Evolutionary conservation across 2,113 vertebrate genomes (phyloP).

Genomic region (Leuciscus idus): DNA sequence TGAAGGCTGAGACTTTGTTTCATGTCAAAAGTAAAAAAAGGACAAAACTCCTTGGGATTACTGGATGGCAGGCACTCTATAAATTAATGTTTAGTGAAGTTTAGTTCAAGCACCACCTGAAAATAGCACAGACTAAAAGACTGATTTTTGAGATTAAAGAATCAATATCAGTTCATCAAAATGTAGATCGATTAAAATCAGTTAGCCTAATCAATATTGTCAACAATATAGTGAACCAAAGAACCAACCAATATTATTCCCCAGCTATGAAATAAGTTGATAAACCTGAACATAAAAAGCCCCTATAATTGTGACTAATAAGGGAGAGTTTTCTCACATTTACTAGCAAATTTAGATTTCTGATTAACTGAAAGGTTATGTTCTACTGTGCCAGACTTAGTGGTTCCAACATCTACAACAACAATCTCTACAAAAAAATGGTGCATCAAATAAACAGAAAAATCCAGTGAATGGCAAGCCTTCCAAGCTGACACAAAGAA

Average conservation of each 20-base stretch:
- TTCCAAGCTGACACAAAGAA: slow-evolving; percentile 7
- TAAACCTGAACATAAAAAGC: not conserved
- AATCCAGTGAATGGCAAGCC: not conserved
- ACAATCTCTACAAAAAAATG: not conserved
- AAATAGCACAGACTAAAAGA: not conserved
- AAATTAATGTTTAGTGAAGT: no score
- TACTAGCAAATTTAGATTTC: not conserved
- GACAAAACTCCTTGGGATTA: not conserved
- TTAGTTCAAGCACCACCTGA: not conserved
- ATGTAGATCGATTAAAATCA: not conserved
- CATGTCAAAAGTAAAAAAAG: not conserved
- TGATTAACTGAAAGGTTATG: not conserved
- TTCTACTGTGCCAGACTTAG: not conserved
- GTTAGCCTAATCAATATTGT: not conserved
- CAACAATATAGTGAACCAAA: not conserved
- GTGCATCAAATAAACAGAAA: not conserved
- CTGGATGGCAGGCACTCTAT: no score
- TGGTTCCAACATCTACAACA: slow-evolving; percentile 26
- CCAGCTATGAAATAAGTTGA: not conserved
- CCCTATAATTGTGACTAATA: not conserved
- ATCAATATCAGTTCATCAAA: not conserved
- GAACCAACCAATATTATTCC: not conserved
- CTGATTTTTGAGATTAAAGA: not conserved
- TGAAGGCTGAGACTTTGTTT: not conserved
- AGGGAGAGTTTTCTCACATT: not conserved